Evolutionary conservation across 2,888 invertebrate species (phyloP), one percentile per base, ranked within the genome.

Genomic region (Stenchaetothrips biformis): DNA sequence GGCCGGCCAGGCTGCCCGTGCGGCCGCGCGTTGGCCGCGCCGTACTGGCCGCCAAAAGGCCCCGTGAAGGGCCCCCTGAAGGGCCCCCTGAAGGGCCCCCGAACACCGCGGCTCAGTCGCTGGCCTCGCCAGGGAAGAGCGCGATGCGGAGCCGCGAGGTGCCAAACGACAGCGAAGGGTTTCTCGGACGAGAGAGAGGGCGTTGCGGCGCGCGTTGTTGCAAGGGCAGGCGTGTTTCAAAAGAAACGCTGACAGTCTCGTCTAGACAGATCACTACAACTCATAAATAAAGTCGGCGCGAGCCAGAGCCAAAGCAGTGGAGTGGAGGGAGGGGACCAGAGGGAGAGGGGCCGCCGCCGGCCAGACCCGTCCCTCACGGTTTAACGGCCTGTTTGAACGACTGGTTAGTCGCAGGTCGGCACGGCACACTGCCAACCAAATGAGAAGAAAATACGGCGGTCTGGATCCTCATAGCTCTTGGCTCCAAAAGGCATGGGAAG

Each of bases 241-340:
- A 67, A 67, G 67, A 67, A 67, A 67, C 18, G 67, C 67, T 74
- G 67, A 74, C 67, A 74, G 67, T 21, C 67, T 21, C 67, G 67
- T 74, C 67, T 74, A 74, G 67, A 74, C 67, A 74, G 67, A 74
- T 25, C 67, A 74, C 67, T 25, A 74, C 67, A 74, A 74, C 25
- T 74, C 67, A 74, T 74, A 74, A 74, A 74, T 74, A 74, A 59
- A 74, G 67, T 74, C 25, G 67, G 67, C 67, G 67, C 21, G 25
- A 7, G 21, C 67, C 67, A 9, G n/a, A 74, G 37, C 37, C 37
- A 37, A 37, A 37, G 37, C 37, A 37, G 37, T 37, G 37, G 37
- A 37, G 37, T 37, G 37, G 37, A 37, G 37, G 37, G 37, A 37
- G 37, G 2, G 37, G 37, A 37, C n/a, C n/a, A n/a, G n/a, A n/a